Evolutionary conservation across 1,140 invertebrate genomes (phyloP), one percentile per base, ranked within the genome.

Genomic region (Aphaenogaster ashmeadi): DNA sequence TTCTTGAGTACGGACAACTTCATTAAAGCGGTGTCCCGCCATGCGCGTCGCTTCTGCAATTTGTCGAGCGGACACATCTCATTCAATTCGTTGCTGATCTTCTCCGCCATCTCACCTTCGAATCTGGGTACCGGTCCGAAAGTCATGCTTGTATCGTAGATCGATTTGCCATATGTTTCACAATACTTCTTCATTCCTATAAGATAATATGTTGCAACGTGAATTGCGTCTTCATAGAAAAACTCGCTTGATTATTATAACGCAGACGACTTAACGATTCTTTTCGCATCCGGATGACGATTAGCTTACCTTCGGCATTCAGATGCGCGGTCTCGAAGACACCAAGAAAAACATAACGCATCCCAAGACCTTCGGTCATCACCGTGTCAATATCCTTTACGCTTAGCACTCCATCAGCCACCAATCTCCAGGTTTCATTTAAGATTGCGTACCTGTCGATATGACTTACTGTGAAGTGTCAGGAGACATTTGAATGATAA

Each of bases 291-390:
- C 52, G 9, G 4, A 58, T 11, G 6, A 13, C 3, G 38, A n/a
- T 8, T 64, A 33, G 75, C 95, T 96, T 97, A 96, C 98, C 99
- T 96, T 99, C 97, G 41, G 99, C 98, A 96, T 99, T 99, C 36
- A 99, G 96, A 96, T 99, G 99, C 33, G 98, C 98, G 0, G 98
- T 99, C 96, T 99, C 98, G 72, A 99, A 96, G 1, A 98, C 97
- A 36, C 99, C 99, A 27, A 99, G 96, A 94, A 99, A 99, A 5
- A 99, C 99, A 94, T 99, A 99, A 81, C 99, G 96, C 96, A 98
- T 98, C 21, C 99, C 99, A 13, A 99, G 96, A 27, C 99, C 99
- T 95, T 99, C 98, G 18, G 97, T 98, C 97, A 99, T 99, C 0
- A 99, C 98, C 91, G 97, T 98, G 90, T 99, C 99, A 38, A 99